phyloP scores from a whole-genome alignment of 1,140 invertebrate species.

The Drosophila azteca region DNA sequence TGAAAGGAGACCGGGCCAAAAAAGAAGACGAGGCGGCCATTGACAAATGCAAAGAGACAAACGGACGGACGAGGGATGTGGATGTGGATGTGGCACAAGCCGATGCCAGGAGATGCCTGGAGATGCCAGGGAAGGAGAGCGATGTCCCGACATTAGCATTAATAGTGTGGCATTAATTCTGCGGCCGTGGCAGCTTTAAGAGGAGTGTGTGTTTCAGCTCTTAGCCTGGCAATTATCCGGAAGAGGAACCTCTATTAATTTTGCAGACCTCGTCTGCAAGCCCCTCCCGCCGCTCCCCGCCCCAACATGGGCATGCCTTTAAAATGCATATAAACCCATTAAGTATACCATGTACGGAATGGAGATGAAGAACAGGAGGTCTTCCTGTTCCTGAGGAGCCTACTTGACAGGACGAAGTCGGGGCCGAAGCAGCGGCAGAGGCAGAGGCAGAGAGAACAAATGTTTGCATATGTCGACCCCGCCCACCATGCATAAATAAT shows the following conservation, averaged over 20 bases:
- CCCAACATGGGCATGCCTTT: conserved; percentile 24
- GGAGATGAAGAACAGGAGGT: not conserved
- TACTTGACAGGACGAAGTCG: conserved; percentile 30
- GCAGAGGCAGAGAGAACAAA: conserved; percentile 39
- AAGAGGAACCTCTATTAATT: conserved; percentile 62
- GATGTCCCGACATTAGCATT: conserved; percentile 61
- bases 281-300: too few relatives aligned
- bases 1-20: conserved; percentile 31
- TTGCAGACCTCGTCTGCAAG: conserved; percentile 22
- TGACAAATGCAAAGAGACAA: conserved; percentile 52
- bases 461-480: conserved; percentile 69
- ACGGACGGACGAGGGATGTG: not conserved
- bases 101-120: conserved; percentile 31
- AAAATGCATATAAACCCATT: conserved; percentile 65
- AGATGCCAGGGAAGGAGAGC: conserved; percentile 9
- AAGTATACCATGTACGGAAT: conserved; percentile 32
- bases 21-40: conserved; percentile 23
- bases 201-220: conserved; percentile 17
- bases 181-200: conserved; percentile 47
- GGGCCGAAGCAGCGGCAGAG: not conserved
- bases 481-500: conserved; percentile 75
- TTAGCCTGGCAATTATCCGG: conserved; percentile 56
- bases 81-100: not conserved
- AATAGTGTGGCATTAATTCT: conserved; percentile 76
- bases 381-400: conserved; percentile 49